Conservation (phyloP, 2,888 invertebrate genomes). For the Stomorhina lunata region DNA sequence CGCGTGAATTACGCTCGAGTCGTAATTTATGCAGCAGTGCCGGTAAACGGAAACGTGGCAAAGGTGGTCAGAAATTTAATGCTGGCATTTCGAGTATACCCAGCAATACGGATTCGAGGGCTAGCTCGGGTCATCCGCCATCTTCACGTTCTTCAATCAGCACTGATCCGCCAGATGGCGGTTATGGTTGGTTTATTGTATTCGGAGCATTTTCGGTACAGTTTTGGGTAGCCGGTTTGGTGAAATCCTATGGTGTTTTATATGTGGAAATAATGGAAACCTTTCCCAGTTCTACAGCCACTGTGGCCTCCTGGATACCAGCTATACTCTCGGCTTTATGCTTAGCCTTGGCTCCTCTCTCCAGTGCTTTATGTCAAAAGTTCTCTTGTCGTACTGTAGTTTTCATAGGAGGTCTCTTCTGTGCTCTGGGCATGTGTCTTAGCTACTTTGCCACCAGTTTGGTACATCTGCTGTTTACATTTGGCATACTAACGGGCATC, state of each 20-base stretch:
- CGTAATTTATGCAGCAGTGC: constrained; percentile 69
- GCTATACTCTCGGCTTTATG: constrained; percentile 89
- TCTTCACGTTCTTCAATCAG: constrained; percentile 76
- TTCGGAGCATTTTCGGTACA: constrained; percentile 90
- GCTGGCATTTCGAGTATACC: constrained; percentile 59
- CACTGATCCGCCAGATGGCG: constrained; percentile 84
- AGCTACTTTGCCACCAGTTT: constrained; percentile 87
- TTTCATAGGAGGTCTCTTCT: constrained; percentile 87
- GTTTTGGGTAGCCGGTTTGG: constrained; percentile 89
- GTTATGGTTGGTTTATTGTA: constrained; percentile 89
- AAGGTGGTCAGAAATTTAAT: constrained; percentile 65
- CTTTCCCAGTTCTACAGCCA: constrained; percentile 87
- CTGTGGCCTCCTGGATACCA: constrained; percentile 90
- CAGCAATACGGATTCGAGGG: constrained; percentile 61
- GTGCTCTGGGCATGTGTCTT: constrained; percentile 85
- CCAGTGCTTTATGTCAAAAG: constrained; percentile 86
- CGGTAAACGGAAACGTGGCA: constrained; percentile 62
- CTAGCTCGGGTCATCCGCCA: constrained; percentile 66
- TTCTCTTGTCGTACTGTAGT: constrained; percentile 86
- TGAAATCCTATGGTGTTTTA: constrained; percentile 90
- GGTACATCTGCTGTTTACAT: constrained; percentile 85
- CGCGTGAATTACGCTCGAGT: constrained; percentile 82
- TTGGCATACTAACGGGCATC: constrained; percentile 87
- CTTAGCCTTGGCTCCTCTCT: constrained; percentile 87
- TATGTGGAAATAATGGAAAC: constrained; percentile 91